Percentiles rank a stretch among this genome's conserved stretches.
These are phyloP conservation scores for Beris chalybata DNA, from an alignment of 2,888 invertebrate species.

Conservation along the genomic window DNA sequence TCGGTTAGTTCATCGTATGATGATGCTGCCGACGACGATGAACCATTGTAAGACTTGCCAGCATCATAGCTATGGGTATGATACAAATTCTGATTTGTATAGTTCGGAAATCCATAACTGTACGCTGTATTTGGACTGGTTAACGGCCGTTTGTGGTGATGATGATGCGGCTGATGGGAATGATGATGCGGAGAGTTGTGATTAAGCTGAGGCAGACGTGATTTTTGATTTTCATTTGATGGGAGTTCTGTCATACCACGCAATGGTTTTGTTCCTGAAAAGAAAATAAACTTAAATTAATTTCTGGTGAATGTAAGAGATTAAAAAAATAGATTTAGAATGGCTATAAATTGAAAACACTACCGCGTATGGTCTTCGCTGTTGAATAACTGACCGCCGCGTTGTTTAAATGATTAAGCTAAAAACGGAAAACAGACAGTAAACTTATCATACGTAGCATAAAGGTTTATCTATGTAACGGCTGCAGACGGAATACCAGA, in stretches of 20 bases:
- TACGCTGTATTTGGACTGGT: constrained; percentile 48
- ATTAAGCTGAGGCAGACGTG: constrained; percentile 54
- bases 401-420: too few relatives aligned
- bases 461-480: too few relatives aligned
- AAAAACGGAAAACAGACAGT: too few relatives aligned
- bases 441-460: too few relatives aligned
- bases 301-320: not conserved
- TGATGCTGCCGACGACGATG: constrained; percentile 40
- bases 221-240: constrained; percentile 54
- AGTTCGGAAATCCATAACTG: constrained; percentile 41
- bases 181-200: constrained; percentile 42
- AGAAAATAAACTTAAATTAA: constrained; percentile 6
- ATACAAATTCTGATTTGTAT: constrained; percentile 43
- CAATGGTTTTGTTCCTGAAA: constrained; percentile 53
- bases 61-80: constrained; percentile 33
- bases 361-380: too few relatives aligned
- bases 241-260: constrained; percentile 58
- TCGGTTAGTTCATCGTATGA: constrained; percentile 53
- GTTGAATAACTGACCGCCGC: too few relatives aligned
- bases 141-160: constrained; percentile 41
- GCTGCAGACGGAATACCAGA: too few relatives aligned
- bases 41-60: constrained; percentile 31
- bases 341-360: too few relatives aligned
- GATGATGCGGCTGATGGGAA: constrained; percentile 40
- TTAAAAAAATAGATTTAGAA: too few relatives aligned